These are phyloP conservation scores for Actinemys pallida DNA, from an alignment of 2,113 vertebrate species.

Conservation along the genomic window DNA sequence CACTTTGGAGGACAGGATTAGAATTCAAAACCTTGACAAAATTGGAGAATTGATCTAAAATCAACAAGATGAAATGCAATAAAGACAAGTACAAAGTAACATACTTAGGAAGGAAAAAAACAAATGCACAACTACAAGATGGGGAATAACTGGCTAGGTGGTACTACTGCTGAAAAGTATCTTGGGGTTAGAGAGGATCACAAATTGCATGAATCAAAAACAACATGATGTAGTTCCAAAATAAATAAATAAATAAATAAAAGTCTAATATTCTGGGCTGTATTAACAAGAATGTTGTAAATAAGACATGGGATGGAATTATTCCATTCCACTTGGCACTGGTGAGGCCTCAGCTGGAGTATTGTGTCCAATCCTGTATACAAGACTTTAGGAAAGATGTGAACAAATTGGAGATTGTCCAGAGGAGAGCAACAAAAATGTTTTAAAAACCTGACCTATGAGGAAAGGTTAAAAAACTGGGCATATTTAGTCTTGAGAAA, in stretches of 20 bases:
- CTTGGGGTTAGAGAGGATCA: neutral
- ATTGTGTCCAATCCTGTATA: neutral
- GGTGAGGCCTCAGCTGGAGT: neutral
- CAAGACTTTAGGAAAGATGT: neutral
- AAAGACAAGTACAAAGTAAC: neutral
- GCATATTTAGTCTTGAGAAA: neutral
- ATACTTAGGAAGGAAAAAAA: neutral
- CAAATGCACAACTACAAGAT: neutral
- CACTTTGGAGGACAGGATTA: neutral
- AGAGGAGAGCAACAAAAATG: neutral
- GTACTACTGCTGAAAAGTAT: neutral
- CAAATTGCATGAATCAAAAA: neutral
- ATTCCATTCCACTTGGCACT: neutral
- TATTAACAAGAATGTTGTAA: neutral
- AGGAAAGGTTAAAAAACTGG: neutral
- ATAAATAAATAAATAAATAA: neutral
- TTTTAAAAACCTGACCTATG: neutral
- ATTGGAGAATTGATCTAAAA: neutral
- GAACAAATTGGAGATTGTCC: neutral
- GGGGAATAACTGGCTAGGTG: neutral
- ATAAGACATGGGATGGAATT: neutral
- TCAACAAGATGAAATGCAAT: neutral
- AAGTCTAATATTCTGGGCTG: neutral
- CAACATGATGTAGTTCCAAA: neutral
- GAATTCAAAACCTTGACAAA: neutral